Percentiles rank a stretch among this genome's conserved stretches.
These are phyloP conservation scores for Eilema caniola DNA, from an alignment of 2,888 invertebrate genomes.

Conservation along the genomic window DNA sequence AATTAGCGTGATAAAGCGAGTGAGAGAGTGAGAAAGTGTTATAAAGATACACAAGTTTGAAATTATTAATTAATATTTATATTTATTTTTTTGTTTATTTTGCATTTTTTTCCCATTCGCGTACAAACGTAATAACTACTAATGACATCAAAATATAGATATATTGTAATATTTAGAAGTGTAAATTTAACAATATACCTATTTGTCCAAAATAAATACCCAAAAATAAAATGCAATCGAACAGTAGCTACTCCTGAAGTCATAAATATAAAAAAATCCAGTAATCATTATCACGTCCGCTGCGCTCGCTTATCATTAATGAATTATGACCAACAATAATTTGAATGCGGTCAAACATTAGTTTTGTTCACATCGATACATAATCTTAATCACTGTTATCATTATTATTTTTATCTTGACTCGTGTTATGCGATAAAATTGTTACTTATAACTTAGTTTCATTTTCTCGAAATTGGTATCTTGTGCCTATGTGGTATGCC, in stretches of 20 bases:
- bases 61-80: no score
- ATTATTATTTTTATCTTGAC: conserved; percentile 45
- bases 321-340: not conserved
- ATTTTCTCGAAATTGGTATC: not conserved
- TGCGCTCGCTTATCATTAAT: not conserved
- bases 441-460: not conserved
- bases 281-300: not conserved
- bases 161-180: no score
- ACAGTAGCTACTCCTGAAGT: not conserved
- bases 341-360: conserved; percentile 5
- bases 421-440: conserved; percentile 24
- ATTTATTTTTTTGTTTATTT: no score
- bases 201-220: no score
- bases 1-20: no score
- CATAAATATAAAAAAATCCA: not conserved
- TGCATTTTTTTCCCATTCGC: no score
- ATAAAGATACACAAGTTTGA: no score
- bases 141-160: no score
- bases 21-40: no score
- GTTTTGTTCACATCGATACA: not conserved
- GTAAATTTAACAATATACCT: no score
- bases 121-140: no score
- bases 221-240: no score
- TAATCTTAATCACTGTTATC: conserved; percentile 42
- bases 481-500: not conserved